These are phyloP conservation scores for Cirrhinus molitorella DNA, from an alignment of 2,797 vertebrate genomes.

Conservation along the genomic window DNA sequence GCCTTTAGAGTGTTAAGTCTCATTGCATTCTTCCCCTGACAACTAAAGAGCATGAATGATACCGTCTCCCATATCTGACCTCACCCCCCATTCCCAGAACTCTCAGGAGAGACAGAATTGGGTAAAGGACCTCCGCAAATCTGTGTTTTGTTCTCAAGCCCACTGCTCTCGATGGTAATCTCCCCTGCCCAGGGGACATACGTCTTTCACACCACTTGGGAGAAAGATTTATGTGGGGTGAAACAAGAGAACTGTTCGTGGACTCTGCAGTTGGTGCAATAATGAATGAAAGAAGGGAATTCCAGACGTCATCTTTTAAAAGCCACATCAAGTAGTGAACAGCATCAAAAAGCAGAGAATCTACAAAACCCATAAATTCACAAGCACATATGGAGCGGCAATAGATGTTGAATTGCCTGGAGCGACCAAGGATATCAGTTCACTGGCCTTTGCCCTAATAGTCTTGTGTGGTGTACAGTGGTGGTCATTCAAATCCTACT, in stretches of 20 bases:
- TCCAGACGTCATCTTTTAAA: slow-evolving; percentile 71
- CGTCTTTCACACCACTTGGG: slow-evolving; percentile 74
- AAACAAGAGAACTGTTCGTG: slow-evolving; percentile 71
- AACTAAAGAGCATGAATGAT: slow-evolving; percentile 53
- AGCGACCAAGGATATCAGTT: slow-evolving; percentile 36
- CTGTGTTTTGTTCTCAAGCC: slow-evolving; percentile 75
- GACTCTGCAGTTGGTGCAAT: slow-evolving; percentile 72
- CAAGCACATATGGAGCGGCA: neutral
- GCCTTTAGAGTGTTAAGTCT: slow-evolving; percentile 43
- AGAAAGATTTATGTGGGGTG: slow-evolving; percentile 73
- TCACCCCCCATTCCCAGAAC: slow-evolving; percentile 54
- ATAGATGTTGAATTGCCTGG: slow-evolving; percentile 3
- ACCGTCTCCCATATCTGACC: slow-evolving; percentile 54
- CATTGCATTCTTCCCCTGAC: slow-evolving; percentile 36
- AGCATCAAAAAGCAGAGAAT: neutral
- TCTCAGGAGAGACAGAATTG: slow-evolving; percentile 59
- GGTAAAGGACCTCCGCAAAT: slow-evolving; percentile 72
- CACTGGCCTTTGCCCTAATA: slow-evolving; percentile 46
- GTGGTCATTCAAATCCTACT: slow-evolving; percentile 57
- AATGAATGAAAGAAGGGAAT: slow-evolving; percentile 75
- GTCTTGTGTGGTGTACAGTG: slow-evolving; percentile 43
- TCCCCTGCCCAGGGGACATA: slow-evolving; percentile 73
- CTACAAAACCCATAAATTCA: neutral
- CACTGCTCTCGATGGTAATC: slow-evolving; percentile 76
- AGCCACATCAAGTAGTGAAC: slow-evolving; percentile 64